Evolutionary conservation across 2,888 invertebrate genomes (phyloP).

Genomic region (Andrena fulva): DNA sequence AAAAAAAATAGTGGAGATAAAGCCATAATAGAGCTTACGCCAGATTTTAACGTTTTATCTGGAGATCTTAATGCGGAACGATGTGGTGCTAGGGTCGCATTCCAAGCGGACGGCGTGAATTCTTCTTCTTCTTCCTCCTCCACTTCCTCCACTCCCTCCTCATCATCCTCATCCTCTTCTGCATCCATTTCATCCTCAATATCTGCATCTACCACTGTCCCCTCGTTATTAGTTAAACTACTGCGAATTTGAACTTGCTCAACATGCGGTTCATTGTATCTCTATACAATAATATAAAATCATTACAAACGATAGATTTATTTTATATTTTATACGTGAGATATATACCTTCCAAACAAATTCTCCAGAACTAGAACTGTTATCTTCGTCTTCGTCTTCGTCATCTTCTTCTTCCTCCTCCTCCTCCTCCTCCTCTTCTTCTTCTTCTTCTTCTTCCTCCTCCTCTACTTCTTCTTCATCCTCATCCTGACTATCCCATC

Average conservation of each 20-base stretch:
- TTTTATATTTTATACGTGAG: neutral
- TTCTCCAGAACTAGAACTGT: constrained; percentile 91
- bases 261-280: constrained; percentile 75
- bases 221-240: constrained; percentile 47
- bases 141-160: constrained; percentile 80
- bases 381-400: constrained; percentile 86
- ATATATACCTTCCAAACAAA: constrained; percentile 91
- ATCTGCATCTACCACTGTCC: constrained; percentile 30
- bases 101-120: constrained; percentile 93
- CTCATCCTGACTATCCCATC: constrained; percentile 89
- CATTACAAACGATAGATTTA: constrained; percentile 3
- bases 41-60: constrained; percentile 85
- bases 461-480: constrained; percentile 84
- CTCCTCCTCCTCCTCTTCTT: constrained; percentile 82
- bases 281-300: constrained; percentile 64
- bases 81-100: constrained; percentile 91
- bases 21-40: constrained; percentile 73
- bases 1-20: constrained; percentile 9
- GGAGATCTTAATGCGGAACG: constrained; percentile 90
- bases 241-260: constrained; percentile 68
- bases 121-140: constrained; percentile 89
- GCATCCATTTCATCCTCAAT: constrained; percentile 58
- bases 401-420: constrained; percentile 82
- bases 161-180: constrained; percentile 46
- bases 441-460: constrained; percentile 84